A percentile compares a stretch with the other conserved stretches of the same genome.
Conservation (phyloP, 2,113 vertebrate genomes). For the Spilogale gracilis region DNA sequence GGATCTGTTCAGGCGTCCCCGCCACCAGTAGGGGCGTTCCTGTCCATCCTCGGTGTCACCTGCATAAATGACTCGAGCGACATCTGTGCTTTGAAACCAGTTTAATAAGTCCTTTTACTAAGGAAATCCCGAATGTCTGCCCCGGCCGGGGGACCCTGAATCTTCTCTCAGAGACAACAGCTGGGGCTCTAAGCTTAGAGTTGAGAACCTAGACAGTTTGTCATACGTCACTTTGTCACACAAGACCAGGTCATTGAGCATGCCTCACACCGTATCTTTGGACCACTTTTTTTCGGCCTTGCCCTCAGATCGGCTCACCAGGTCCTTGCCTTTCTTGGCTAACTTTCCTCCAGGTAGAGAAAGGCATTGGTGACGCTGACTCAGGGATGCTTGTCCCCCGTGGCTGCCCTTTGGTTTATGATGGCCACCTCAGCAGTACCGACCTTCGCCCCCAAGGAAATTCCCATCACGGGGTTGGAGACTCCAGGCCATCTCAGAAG, state of each 20-base stretch:
- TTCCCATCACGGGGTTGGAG: not conserved
- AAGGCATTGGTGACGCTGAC: conserved; percentile 18
- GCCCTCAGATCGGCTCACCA: not conserved
- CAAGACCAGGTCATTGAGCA: not conserved
- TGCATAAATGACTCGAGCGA: not conserved
- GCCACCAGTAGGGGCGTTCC: not conserved
- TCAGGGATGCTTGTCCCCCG: conserved; percentile 19
- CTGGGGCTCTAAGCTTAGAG: not conserved
- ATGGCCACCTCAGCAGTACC: conserved; percentile 37
- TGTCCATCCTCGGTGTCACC: not conserved
- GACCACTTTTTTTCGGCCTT: not conserved
- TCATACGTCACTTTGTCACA: fast-evolving
- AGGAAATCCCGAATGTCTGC: not conserved
- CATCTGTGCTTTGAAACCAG: not conserved
- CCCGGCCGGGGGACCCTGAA: not conserved
- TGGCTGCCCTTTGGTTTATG: conserved; percentile 78
- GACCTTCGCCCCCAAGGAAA: conserved; percentile 75
- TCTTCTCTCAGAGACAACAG: not conserved
- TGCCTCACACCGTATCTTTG: not conserved
- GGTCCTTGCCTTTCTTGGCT: not conserved
- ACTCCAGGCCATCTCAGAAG: not conserved
- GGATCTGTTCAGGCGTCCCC: not conserved
- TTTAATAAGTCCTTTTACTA: not conserved
- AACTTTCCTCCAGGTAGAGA: not conserved
- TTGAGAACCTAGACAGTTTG: not conserved